Conservation (phyloP, 2,113 vertebrate genomes). For the Pontoporia blainvillei region DNA sequence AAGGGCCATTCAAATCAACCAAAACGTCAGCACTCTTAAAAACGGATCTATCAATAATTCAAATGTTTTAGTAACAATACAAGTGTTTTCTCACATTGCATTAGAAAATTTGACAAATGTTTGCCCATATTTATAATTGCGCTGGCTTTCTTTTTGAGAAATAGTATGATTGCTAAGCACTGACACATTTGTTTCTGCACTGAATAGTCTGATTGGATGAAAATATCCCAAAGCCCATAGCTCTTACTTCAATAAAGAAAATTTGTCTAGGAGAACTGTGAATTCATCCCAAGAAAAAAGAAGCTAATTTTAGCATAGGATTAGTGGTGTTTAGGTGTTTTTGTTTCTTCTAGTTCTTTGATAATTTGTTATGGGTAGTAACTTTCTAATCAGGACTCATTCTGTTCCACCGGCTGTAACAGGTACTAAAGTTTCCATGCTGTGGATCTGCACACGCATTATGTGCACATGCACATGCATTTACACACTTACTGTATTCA, state of each 20-base stretch:
- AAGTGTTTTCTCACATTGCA: constrained; percentile 38
- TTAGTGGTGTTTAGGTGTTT: background rate
- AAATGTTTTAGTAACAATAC: constrained; percentile 31
- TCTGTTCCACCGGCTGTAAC: background rate
- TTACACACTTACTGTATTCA: background rate
- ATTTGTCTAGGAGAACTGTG: background rate
- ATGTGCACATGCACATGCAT: background rate
- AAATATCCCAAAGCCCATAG: background rate
- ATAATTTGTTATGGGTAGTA: background rate
- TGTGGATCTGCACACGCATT: background rate
- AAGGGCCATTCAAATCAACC: constrained; percentile 47
- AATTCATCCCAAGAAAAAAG: background rate
- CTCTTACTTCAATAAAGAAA: constrained; percentile 35
- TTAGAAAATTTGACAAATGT: constrained; percentile 46
- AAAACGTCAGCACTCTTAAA: constrained; percentile 49
- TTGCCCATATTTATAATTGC: constrained; percentile 42
- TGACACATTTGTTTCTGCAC: background rate
- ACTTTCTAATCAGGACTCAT: background rate
- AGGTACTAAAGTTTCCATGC: background rate
- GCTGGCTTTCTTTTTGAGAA: constrained; percentile 46
- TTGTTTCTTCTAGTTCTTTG: constrained; percentile 16
- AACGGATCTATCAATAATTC: constrained; percentile 34
- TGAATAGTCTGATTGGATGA: background rate
- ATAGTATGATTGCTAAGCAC: background rate
- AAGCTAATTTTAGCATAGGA: background rate